A percentile compares a stretch with the other conserved stretches of the same genome.
phyloP scores from a whole-genome alignment of 1,140 invertebrate genomes.

The Diabrotica virgifera region DNA sequence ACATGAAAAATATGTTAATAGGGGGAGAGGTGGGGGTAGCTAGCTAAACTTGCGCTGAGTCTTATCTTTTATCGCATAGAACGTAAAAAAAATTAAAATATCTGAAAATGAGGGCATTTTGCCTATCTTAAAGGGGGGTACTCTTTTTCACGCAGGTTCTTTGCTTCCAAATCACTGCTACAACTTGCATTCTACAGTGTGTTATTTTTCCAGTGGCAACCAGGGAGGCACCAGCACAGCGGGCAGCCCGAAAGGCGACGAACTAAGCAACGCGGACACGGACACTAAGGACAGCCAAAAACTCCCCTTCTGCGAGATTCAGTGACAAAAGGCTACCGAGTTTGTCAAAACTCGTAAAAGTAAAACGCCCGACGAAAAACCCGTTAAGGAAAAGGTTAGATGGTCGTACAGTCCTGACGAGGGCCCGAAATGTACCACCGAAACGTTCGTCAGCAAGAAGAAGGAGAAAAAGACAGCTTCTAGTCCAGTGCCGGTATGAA shows the following conservation, averaged over 20 bases:
- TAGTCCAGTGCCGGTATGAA: constrained; percentile 44
- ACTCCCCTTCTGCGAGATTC: constrained; percentile 66
- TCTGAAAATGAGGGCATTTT: not conserved
- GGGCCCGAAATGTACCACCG: constrained; percentile 46
- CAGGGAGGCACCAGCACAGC: constrained; percentile 53
- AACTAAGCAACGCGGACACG: constrained; percentile 53
- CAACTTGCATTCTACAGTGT: not conserved
- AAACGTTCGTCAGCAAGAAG: constrained; percentile 42
- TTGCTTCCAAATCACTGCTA: not conserved
- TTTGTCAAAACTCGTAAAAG: constrained; percentile 50
- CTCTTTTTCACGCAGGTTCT: not conserved
- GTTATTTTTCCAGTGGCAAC: constrained; percentile 40
- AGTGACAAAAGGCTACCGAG: constrained; percentile 62
- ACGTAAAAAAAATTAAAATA: too few species aligned
- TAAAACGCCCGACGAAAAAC: constrained; percentile 44
- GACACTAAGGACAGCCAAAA: constrained; percentile 57
- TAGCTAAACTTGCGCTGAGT: too few species aligned
- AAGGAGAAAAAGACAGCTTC: constrained; percentile 40
- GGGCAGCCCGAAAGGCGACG: constrained; percentile 57
- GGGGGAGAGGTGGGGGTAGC: too few species aligned
- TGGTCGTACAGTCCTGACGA: constrained; percentile 49
- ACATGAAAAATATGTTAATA: too few species aligned
- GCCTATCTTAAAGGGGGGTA: too few species aligned
- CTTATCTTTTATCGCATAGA: too few species aligned
- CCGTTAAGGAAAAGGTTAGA: constrained; percentile 44